Conservation (phyloP, 2,797 vertebrate genomes). For the Cirrhinus molitorella region DNA sequence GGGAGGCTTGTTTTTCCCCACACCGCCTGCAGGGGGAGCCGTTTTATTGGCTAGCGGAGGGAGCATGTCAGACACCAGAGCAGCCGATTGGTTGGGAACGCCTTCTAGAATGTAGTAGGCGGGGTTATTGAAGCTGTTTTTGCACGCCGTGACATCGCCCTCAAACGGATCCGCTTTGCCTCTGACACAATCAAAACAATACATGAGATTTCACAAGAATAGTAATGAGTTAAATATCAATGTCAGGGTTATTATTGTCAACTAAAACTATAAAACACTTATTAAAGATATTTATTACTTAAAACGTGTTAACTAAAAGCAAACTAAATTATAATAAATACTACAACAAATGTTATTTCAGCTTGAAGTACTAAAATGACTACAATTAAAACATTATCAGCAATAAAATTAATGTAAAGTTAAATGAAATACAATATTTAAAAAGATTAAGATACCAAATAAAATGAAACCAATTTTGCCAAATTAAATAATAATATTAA, state of each 20-base stretch:
- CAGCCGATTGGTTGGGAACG: constrained; percentile 90
- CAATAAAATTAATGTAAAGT: neutral
- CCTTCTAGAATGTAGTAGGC: constrained; percentile 97
- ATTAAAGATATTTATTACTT: neutral
- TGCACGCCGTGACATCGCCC: constrained; percentile 76
- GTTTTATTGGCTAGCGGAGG: constrained; percentile 70
- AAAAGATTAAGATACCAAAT: no score
- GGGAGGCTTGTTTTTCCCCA: constrained; percentile 82
- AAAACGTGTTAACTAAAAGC: neutral
- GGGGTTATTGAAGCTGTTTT: constrained; percentile 98
- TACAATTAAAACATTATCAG: neutral
- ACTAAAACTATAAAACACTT: neutral
- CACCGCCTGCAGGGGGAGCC: constrained; percentile 50
- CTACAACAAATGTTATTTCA: no score
- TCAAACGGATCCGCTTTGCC: constrained; percentile 83
- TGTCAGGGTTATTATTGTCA: neutral
- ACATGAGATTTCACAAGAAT: neutral
- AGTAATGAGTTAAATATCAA: neutral
- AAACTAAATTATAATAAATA: neutral
- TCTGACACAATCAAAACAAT: constrained; percentile 70
- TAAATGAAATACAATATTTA: neutral
- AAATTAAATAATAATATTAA: no score
- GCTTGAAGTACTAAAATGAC: neutral
- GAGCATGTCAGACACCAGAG: constrained; percentile 79
- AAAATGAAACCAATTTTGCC: no score